These are phyloP conservation scores for Dendropsophus ebraccatus DNA, from an alignment of 2,113 vertebrate genomes.

Conservation along the genomic window DNA sequence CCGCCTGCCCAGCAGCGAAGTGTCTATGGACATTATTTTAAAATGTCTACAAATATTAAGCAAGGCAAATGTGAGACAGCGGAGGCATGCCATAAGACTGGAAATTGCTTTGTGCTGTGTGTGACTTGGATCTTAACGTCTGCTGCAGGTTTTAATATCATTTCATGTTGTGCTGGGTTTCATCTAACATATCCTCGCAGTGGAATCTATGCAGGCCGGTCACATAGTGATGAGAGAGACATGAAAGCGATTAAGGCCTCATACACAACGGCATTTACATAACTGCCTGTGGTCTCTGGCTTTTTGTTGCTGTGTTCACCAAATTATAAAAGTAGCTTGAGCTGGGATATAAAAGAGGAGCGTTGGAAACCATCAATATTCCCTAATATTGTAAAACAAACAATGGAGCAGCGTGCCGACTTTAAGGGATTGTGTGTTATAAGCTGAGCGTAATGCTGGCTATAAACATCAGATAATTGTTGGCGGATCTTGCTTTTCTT, in stretches of 20 bases:
- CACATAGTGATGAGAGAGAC: conserved; percentile 35
- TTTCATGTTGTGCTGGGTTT: conserved; percentile 29
- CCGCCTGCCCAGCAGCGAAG: conserved; percentile 9
- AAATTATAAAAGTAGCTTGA: not conserved
- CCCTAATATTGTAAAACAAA: not conserved
- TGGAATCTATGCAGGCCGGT: conserved; percentile 24
- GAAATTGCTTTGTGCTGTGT: conserved; percentile 40
- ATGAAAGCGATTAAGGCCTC: conserved; percentile 19
- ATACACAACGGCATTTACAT: conserved; percentile 12
- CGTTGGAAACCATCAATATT: conserved; percentile 5
- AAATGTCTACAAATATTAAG: conserved; percentile 15
- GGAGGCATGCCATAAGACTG: conserved; percentile 18
- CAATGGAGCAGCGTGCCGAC: not conserved
- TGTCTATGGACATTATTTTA: conserved; percentile 27
- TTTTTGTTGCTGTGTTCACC: not conserved
- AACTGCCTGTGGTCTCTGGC: conserved; percentile 23
- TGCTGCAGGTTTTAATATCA: conserved; percentile 33
- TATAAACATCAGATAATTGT: not conserved
- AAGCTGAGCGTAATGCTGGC: not conserved
- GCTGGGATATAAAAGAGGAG: too few relatives aligned
- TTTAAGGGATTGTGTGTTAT: not conserved
- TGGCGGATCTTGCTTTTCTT: not conserved
- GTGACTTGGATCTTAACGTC: conserved; percentile 33
- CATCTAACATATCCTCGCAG: conserved; percentile 17
- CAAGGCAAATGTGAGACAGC: not conserved